These are phyloP conservation scores for Gallinago nigripennis DNA, from an alignment of 2,797 vertebrate genomes.

Conservation along the genomic window DNA sequence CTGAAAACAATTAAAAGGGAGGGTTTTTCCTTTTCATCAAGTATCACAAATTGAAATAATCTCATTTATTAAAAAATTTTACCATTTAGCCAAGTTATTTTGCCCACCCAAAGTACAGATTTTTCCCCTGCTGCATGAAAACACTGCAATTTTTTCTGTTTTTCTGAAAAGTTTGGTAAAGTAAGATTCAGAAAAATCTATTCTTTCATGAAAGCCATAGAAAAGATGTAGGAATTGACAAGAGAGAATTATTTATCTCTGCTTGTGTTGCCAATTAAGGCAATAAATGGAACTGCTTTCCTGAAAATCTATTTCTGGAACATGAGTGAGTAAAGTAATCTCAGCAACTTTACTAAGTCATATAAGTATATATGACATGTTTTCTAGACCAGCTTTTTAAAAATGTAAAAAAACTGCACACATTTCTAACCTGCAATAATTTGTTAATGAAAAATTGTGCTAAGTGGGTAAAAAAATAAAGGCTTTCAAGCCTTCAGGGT, in stretches of 20 bases:
- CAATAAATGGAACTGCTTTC: neutral
- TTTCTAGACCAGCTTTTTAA: neutral
- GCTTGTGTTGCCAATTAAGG: neutral
- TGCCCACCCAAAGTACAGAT: neutral
- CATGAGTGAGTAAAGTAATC: neutral
- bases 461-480: neutral
- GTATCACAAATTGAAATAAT: neutral
- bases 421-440: neutral
- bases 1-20: neutral
- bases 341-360: neutral
- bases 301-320: neutral
- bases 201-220: neutral
- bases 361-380: neutral
- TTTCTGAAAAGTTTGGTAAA: neutral
- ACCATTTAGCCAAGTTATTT: neutral
- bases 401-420: neutral
- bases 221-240: neutral
- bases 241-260: neutral
- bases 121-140: neutral
- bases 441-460: neutral
- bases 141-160: neutral
- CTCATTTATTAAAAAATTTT: neutral
- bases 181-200: neutral
- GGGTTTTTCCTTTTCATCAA: neutral
- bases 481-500: neutral